A percentile compares a stretch with the other conserved stretches of the same genome.
Evolutionary conservation across 2,113 vertebrate species (phyloP).

Genomic region (Clarias macrocephalus): DNA sequence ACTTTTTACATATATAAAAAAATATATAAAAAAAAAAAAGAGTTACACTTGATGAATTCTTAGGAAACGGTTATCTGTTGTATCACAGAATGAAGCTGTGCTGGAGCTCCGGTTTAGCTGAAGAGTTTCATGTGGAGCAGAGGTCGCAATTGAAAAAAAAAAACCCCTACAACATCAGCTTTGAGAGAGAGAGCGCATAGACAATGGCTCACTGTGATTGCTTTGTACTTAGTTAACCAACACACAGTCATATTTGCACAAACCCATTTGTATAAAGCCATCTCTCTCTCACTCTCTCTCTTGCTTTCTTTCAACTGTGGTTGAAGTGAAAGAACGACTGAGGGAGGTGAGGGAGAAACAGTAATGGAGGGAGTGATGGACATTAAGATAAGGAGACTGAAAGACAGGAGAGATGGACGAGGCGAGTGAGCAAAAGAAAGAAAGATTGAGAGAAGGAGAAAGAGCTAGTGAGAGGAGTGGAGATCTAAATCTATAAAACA

Average conservation of each 20-base stretch:
- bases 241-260: slow-evolving; percentile 3
- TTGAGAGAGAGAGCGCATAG: background rate
- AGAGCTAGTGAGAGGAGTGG: background rate
- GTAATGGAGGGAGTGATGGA: slow-evolving; percentile 12
- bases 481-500: background rate
- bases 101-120: background rate
- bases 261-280: background rate
- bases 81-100: background rate
- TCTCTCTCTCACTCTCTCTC: background rate
- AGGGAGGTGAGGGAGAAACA: background rate
- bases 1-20: too few relatives aligned
- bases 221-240: slow-evolving; percentile 15
- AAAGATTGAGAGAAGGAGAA: background rate
- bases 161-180: background rate
- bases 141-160: background rate
- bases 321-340: background rate
- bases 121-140: background rate
- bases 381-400: background rate
- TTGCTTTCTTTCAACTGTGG: background rate
- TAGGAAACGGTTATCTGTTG: background rate
- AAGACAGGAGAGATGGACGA: slow-evolving; percentile 13
- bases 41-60: background rate
- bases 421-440: slow-evolving; percentile 12
- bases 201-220: slow-evolving; percentile 4
- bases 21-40: too few relatives aligned